Conservation (phyloP, 2,888 invertebrate genomes). For the Eupithecia insigniata region DNA sequence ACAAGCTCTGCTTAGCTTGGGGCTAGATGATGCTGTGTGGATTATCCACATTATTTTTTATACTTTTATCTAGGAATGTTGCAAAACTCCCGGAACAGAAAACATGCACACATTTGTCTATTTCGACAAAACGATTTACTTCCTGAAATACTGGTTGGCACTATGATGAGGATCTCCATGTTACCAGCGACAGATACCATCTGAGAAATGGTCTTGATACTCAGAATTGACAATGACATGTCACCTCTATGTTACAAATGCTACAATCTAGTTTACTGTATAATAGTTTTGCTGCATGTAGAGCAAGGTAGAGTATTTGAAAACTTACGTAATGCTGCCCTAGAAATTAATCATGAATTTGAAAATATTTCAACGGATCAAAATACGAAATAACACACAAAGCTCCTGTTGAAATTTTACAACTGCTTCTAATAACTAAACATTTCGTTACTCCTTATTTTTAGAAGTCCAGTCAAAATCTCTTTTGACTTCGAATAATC, state of each 20-base stretch:
- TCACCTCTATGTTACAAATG: conserved; percentile 38
- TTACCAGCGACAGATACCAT: conserved; percentile 50
- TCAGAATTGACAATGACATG: conserved; percentile 55
- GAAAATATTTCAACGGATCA: background rate
- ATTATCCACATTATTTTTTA: no score
- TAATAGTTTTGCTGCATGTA: conserved; percentile 12
- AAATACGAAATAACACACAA: background rate
- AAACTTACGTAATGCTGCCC: background rate
- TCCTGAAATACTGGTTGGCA: conserved; percentile 59
- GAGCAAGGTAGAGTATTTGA: background rate
- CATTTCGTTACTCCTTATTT: background rate
- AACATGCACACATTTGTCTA: conserved; percentile 23
- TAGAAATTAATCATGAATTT: background rate
- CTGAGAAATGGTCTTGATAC: conserved; percentile 54
- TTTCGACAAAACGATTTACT: conserved; percentile 41
- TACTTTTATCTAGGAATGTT: background rate
- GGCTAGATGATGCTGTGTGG: no score
- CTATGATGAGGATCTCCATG: conserved; percentile 45
- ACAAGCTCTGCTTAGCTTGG: no score
- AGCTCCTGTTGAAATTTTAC: background rate
- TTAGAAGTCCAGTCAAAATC: background rate
- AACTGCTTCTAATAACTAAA: background rate
- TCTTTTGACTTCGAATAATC: background rate
- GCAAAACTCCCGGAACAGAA: background rate
- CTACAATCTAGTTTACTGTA: conserved; percentile 31